Evolutionary conservation across 2,888 invertebrate species (phyloP), one percentile per base, ranked within the genome.

Genomic region (Yponomeuta sedellus): DNA sequence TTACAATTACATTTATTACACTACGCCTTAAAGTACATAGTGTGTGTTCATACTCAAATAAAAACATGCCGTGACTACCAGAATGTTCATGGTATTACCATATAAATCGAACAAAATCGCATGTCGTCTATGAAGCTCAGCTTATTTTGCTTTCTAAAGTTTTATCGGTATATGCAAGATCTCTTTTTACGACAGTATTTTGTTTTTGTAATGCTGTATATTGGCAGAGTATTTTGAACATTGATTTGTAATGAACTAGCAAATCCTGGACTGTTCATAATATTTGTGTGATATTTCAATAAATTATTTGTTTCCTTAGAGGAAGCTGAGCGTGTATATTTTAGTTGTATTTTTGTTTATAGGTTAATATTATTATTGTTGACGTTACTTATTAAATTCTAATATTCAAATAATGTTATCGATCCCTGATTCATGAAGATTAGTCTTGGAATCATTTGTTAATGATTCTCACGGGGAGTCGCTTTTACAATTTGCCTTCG

Each of bases 311-410:
- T 68, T 67, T 67, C 57, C 67, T 10, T 68, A 66, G 69, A 69
- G 28, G 22, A 61, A 44, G 40, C 61, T 69, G 64, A 19, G 12
- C 62, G 6, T 62, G n/a, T 34, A 34, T 34, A 34, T 34, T 44
- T 64, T 44, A 67, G 64, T 70, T 72, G 64, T 69, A 69, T 68
- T 69, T 68, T 69, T 52, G 68, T 73, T 72, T 71, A 61, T 63
- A 10, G 61, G 70, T 65, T 61, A 69, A 64, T 67, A 52, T 69
- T 71, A 44, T 61, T 72, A 71, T 70, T 72, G 75, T 77, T 77
- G 66, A 71, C 67, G 70, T 72, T 73, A 16, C 34, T 34, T 34
- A 69, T 69, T 74, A 63, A 63, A 44, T 76, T 74, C 56, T 68
- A 66, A 72, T 71, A 67, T 68, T 72, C 70, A 71, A 71, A 70